Evolutionary conservation across 1,140 invertebrate genomes (phyloP).

Genomic region (Philopotamus ludificatus): DNA sequence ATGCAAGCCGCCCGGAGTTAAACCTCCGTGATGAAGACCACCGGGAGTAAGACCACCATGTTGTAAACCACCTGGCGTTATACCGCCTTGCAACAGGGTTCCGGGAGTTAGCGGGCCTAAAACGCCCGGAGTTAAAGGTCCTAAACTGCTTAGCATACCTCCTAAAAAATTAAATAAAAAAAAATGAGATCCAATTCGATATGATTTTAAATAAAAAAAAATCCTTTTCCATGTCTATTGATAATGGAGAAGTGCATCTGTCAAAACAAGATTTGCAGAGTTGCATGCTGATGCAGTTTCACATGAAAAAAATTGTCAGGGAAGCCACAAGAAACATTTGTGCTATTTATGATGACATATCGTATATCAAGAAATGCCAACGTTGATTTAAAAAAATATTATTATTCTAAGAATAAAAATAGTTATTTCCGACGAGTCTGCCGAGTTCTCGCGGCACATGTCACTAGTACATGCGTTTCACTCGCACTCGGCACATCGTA

Average conservation of each 20-base stretch:
- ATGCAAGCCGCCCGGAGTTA: slow-evolving; percentile 55
- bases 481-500: no score
- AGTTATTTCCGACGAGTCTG: no score
- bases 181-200: neutral
- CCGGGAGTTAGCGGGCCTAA: slow-evolving; percentile 51
- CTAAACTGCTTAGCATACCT: slow-evolving; percentile 50
- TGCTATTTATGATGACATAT: no score
- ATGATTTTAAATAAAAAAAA: no score
- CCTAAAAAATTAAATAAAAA: slow-evolving; percentile 26
- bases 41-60: slow-evolving; percentile 41
- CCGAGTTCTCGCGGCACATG: no score
- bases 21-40: slow-evolving; percentile 51
- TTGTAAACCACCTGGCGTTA: slow-evolving; percentile 46
- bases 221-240: no score
- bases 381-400: neutral
- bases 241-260: no score
- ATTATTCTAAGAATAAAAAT: neutral
- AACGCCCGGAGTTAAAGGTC: slow-evolving; percentile 49
- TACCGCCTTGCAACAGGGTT: slow-evolving; percentile 49
- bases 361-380: neutral
- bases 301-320: no score
- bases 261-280: no score
- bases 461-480: no score
- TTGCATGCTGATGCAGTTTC: no score
- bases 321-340: no score